Evolutionary conservation across 2,797 vertebrate species (phyloP).

Genomic region (Heterohyrax brucei): DNA sequence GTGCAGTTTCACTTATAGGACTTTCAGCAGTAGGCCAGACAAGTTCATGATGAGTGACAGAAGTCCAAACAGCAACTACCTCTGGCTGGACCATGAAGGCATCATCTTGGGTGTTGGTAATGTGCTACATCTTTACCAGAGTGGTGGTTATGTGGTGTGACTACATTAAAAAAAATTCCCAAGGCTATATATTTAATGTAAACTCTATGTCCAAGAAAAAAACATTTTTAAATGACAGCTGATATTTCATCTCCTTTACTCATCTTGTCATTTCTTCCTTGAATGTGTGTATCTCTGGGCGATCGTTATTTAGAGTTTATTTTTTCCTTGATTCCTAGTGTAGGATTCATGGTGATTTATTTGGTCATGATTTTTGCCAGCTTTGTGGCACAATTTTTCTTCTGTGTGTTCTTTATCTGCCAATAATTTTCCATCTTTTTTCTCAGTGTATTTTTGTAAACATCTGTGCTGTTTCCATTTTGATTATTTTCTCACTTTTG

Average conservation of each 20-base stretch:
- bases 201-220: conserved; percentile 29
- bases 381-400: conserved; percentile 39
- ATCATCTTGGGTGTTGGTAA: neutral
- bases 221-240: neutral
- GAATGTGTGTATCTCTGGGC: conserved; percentile 22
- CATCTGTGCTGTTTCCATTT: neutral
- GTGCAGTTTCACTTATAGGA: neutral
- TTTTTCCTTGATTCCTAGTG: conserved; percentile 23
- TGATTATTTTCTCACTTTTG: conserved; percentile 48
- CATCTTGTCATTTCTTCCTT: conserved; percentile 19
- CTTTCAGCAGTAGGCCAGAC: neutral
- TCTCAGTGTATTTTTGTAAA: conserved; percentile 35
- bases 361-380: conserved; percentile 61
- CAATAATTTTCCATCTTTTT: neutral
- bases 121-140: neutral
- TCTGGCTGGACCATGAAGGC: neutral
- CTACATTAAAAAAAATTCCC: conserved; percentile 49
- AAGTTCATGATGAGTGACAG: neutral
- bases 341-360: conserved; percentile 50
- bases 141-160: conserved; percentile 3
- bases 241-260: neutral
- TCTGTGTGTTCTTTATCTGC: conserved; percentile 33
- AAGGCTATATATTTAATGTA: neutral
- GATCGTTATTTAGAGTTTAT: neutral
- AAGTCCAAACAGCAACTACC: neutral